Evolutionary conservation across 2,113 vertebrate species (phyloP).

Genomic region (Leucopternis melanops): DNA sequence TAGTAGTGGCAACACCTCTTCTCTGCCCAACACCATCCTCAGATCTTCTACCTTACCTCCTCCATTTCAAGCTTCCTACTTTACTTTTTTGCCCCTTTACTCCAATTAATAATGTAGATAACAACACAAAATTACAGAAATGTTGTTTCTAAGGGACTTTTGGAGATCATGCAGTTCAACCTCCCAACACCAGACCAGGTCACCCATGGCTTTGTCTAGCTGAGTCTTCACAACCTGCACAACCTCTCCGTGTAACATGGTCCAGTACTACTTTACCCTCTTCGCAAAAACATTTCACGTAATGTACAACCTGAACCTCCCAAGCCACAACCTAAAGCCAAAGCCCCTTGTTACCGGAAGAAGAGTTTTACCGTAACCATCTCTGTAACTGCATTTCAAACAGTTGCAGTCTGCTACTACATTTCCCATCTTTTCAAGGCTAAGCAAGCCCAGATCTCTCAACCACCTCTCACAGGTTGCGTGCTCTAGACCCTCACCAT

Average conservation of each 20-base stretch:
- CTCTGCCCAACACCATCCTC: neutral
- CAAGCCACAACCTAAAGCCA: neutral
- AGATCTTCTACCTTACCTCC: neutral
- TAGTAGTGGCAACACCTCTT: neutral
- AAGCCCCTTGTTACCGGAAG: neutral
- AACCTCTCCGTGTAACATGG: neutral
- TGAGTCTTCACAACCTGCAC: neutral
- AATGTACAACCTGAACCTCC: neutral
- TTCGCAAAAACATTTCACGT: neutral
- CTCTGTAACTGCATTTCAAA: neutral
- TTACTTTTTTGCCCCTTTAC: neutral
- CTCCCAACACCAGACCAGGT: neutral
- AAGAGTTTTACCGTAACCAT: neutral
- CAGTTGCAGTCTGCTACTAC: neutral
- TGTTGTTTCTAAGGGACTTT: neutral
- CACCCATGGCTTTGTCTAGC: neutral
- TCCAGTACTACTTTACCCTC: neutral
- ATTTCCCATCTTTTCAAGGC: neutral
- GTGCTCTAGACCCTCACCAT: neutral
- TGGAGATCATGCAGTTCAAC: fast-evolving
- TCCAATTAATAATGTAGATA: neutral
- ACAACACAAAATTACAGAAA: neutral
- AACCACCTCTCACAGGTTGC: neutral
- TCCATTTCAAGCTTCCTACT: neutral
- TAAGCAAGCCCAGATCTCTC: neutral